Evolutionary conservation across 2,113 vertebrate genomes (phyloP), one percentile per base, ranked within the genome.

Genomic region (Myrmecophaga tridactyla): DNA sequence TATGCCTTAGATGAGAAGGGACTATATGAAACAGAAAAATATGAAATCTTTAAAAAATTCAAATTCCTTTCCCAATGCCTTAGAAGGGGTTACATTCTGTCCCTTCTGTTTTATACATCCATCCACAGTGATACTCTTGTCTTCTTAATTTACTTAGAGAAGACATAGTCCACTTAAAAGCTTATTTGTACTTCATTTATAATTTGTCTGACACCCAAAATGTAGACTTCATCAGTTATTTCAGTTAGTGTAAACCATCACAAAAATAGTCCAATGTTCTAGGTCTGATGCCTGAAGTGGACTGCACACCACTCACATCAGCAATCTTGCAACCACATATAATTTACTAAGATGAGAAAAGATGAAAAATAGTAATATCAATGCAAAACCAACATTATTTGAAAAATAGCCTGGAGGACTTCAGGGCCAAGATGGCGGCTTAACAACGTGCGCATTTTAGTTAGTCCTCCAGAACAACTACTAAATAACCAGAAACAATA

Each of bases 11-110:
- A 46, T 15, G 77, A 65, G 58, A 67, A 12, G 21, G 20, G 8
- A 48, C 14, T 41, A 48, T 0, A 39, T 21, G 15, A 88, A 73
- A 75, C 1, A 84, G 7, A 85, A 91, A 92, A 92, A 76, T 34
- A 73, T 39, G 2, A 76, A 62, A 80, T 41, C 58, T n/a, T 11
- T 53, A 73, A 15, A 20, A 63, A 56, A 83, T 23, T n/a, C 36
- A 41, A 94, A 89, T 95, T 62, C 51, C 15, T 73, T 95, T 36
- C 20, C 51, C 56, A 53, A 92, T 90, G n/a, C 25, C 36, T 89
- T 43, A 85, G 41, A 72, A 43, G 18, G 18, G 41, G 11, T 62
- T 86, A 13, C 10, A 58, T 4, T 53, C 46, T 67, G 20, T 76
- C 56, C 29, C 41, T 63, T 53, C 70, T 76, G 53, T 75, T 46